Conservation (phyloP, 2,888 invertebrate species). For the Eupithecia exiguata region DNA sequence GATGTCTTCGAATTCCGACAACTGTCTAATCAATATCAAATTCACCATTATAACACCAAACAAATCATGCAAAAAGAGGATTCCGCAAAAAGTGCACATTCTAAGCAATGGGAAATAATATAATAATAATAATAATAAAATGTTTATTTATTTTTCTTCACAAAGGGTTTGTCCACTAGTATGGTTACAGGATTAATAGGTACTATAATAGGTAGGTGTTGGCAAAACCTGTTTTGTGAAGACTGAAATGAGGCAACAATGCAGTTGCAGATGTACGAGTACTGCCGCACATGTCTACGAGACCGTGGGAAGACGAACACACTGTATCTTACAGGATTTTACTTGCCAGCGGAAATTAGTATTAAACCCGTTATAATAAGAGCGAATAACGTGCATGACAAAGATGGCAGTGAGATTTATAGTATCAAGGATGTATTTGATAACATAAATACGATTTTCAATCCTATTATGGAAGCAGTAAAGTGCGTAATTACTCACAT, state of each 20-base stretch:
- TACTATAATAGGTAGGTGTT: no score
- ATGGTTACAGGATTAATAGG: no score
- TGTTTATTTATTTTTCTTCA: no score
- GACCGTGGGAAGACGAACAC: slow-evolving; percentile 55
- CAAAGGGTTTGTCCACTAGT: no score
- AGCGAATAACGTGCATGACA: slow-evolving; percentile 4
- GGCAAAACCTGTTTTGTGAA: no score
- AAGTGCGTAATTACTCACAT: slow-evolving; percentile 13
- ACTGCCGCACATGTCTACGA: slow-evolving; percentile 52
- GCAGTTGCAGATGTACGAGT: slow-evolving; percentile 38
- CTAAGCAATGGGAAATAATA: slow-evolving; percentile 37
- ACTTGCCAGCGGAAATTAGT: slow-evolving; percentile 20
- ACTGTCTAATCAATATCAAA: slow-evolving; percentile 21
- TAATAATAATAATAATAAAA: no score
- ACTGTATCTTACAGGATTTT: slow-evolving; percentile 24
- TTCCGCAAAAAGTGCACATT: slow-evolving; percentile 41
- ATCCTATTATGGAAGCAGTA: slow-evolving; percentile 23
- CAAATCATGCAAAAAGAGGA: slow-evolving; percentile 32
- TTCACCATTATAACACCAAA: slow-evolving; percentile 15
- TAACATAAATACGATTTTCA: slow-evolving; percentile 26
- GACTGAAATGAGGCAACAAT: slow-evolving; percentile 40
- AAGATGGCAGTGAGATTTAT: slow-evolving; percentile 26
- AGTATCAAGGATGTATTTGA: slow-evolving; percentile 27
- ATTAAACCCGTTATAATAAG: slow-evolving; percentile 13
- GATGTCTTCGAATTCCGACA: slow-evolving; percentile 13